These are phyloP conservation scores for Hepsetus odoe DNA, from an alignment of 2,113 vertebrate genomes.

Conservation along the genomic window DNA sequence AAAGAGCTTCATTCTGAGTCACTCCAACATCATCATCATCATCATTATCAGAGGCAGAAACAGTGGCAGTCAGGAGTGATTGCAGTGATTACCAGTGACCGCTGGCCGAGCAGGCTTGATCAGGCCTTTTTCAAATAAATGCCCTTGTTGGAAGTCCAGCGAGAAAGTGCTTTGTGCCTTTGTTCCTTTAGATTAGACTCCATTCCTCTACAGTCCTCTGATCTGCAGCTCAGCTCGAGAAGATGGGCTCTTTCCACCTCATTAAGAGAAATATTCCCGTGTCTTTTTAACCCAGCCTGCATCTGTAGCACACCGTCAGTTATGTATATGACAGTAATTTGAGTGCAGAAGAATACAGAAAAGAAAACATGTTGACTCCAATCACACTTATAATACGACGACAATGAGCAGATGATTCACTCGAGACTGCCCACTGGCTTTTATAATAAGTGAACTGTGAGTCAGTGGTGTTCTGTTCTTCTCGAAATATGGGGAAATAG, in stretches of 20 bases:
- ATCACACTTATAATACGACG: neutral
- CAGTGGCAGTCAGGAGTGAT: slow-evolving; percentile 31
- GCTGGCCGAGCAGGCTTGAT: slow-evolving; percentile 15
- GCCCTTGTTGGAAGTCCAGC: neutral
- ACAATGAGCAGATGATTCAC: neutral
- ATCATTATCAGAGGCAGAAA: slow-evolving; percentile 24
- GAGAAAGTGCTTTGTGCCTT: neutral
- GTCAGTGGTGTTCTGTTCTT: too few relatives aligned
- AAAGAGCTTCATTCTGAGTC: neutral
- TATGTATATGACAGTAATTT: neutral
- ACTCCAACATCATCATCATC: slow-evolving; percentile 25
- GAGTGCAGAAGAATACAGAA: neutral
- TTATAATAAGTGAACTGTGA: too few relatives aligned
- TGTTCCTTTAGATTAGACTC: neutral
- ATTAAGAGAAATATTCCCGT: neutral
- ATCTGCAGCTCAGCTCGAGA: too few relatives aligned
- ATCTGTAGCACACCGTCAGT: neutral
- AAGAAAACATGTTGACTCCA: neutral
- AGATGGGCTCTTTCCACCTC: too few relatives aligned
- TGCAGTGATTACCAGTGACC: slow-evolving; percentile 32
- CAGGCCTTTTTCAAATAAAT: neutral
- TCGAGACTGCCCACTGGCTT: neutral
- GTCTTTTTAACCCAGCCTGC: neutral
- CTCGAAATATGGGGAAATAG: too few relatives aligned
- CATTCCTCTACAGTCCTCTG: neutral